These are phyloP conservation scores for Macroteleia sp. DNA, from an alignment of 2,888 invertebrate species.

Conservation along the genomic window DNA sequence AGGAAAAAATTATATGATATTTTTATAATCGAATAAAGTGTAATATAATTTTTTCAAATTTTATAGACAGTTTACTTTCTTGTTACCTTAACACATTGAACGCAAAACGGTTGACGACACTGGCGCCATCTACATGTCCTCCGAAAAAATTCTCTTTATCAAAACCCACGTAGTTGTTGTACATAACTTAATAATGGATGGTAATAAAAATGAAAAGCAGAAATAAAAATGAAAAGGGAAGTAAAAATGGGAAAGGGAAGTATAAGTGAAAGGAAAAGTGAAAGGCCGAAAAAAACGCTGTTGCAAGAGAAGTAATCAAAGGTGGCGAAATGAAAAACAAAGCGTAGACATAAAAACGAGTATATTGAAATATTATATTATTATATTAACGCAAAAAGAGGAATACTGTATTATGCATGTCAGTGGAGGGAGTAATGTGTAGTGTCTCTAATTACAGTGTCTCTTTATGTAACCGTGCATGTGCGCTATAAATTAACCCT, in stretches of 20 bases:
- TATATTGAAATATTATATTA: slow-evolving; percentile 60
- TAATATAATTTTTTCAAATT: slow-evolving; percentile 38
- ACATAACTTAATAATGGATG: too few species aligned
- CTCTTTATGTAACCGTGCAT: slow-evolving; percentile 74
- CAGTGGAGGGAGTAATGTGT: slow-evolving; percentile 65
- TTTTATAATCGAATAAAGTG: slow-evolving; percentile 29
- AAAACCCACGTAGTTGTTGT: slow-evolving; percentile 33
- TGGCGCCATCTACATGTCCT: slow-evolving; percentile 26
- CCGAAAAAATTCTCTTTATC: slow-evolving; percentile 33
- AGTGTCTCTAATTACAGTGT: slow-evolving; percentile 74
- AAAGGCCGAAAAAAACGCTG: slow-evolving; percentile 22
- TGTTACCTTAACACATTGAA: background rate
- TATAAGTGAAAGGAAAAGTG: too few species aligned
- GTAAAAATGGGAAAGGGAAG: too few species aligned
- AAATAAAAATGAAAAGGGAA: slow-evolving; percentile 3
- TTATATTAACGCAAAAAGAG: slow-evolving; percentile 68
- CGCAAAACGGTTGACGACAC: too few species aligned
- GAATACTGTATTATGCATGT: slow-evolving; percentile 60
- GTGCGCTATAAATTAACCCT: slow-evolving; percentile 71
- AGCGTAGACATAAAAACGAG: slow-evolving; percentile 50
- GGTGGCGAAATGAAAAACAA: slow-evolving; percentile 40
- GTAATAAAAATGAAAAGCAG: slow-evolving; percentile 27
- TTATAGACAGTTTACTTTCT: slow-evolving; percentile 3
- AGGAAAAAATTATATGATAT: slow-evolving; percentile 11
- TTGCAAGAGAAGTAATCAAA: slow-evolving; percentile 58